These are phyloP conservation scores for Alentia gelatinosa DNA, from an alignment of 2,888 invertebrate species.

Conservation along the genomic window DNA sequence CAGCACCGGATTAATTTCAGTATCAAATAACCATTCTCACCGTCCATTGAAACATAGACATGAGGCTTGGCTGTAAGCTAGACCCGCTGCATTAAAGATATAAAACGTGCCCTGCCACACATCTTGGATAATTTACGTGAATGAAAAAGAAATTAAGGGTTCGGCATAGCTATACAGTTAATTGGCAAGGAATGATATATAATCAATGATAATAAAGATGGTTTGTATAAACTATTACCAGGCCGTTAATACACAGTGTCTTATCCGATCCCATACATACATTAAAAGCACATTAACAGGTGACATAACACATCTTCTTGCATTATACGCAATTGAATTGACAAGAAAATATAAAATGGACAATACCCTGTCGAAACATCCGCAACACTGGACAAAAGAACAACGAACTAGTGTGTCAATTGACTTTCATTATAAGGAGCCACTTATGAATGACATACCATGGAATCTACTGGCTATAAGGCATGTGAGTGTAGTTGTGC, in stretches of 20 bases:
- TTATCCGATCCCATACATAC: background rate
- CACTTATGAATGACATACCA: background rate
- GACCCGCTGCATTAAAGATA: too few species aligned
- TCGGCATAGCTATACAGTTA: too few species aligned
- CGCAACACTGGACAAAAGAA: background rate
- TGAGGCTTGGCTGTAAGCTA: too few species aligned
- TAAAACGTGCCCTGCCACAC: too few species aligned
- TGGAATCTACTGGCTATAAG: background rate
- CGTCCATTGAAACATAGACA: too few species aligned
- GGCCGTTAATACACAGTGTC: background rate
- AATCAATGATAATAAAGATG: background rate
- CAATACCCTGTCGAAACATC: background rate
- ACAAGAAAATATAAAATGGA: background rate
- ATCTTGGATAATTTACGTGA: too few species aligned
- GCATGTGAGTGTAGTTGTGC: background rate
- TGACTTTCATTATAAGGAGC: background rate
- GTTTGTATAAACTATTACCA: background rate
- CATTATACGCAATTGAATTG: background rate
- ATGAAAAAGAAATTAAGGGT: too few species aligned
- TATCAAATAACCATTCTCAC: too few species aligned
- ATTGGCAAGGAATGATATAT: too few species aligned
- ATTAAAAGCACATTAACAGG: background rate
- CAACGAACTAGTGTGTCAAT: background rate
- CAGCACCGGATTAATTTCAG: too few species aligned
- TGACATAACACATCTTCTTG: background rate